These are phyloP conservation scores for Brachionus koreanus DNA, from an alignment of 1,140 invertebrate species.

Conservation along the genomic window DNA sequence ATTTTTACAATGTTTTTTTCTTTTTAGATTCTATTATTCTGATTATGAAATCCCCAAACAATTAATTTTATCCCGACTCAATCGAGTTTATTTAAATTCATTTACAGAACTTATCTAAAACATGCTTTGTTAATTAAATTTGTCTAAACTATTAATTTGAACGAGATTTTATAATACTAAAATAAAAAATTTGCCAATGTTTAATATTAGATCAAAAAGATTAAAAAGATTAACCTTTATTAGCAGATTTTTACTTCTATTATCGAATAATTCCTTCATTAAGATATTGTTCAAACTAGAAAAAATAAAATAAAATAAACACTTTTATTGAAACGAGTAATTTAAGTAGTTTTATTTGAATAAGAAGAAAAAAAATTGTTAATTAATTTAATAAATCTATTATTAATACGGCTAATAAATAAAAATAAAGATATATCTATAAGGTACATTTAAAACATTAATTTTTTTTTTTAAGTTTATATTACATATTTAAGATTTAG, in stretches of 20 bases:
- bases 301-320: too few species aligned
- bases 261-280: too few species aligned
- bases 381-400: not conserved
- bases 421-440: not conserved
- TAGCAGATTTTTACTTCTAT: not conserved
- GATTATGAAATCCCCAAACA: not conserved
- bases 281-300: too few species aligned
- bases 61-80: not conserved
- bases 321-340: too few species aligned
- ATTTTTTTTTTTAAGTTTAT: not conserved
- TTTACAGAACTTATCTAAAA: not conserved
- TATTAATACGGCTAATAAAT: not conserved
- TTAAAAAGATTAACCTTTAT: not conserved
- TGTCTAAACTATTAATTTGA: not conserved
- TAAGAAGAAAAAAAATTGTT: too few species aligned
- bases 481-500: not conserved
- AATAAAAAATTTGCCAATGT: not conserved
- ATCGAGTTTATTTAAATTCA: not conserved
- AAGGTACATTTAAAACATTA: not conserved
- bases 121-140: not conserved
- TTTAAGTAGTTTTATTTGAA: too few species aligned
- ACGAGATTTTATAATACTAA: not conserved
- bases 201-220: too few species aligned
- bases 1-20: not conserved
- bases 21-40: too few species aligned